Percentiles rank a stretch among this genome's conserved stretches.
Conservation (phyloP, 1,140 invertebrate genomes). For the Archivesica marissinica region DNA sequence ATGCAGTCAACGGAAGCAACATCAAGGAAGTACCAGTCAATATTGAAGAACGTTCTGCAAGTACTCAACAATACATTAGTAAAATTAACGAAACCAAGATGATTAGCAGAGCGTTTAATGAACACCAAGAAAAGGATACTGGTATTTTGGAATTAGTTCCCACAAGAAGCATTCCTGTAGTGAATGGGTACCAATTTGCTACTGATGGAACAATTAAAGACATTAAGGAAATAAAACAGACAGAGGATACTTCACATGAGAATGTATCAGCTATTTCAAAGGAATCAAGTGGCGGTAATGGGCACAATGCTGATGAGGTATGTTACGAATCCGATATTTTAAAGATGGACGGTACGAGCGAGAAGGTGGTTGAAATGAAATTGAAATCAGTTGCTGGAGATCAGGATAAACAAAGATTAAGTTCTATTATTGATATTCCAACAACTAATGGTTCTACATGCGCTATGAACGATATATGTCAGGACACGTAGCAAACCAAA, state of each 20-base stretch:
- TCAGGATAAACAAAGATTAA: not conserved
- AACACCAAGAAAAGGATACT: not conserved
- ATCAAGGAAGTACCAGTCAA: not conserved
- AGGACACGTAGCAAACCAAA: not conserved
- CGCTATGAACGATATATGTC: slow-evolving; percentile 5
- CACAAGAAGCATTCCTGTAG: not conserved
- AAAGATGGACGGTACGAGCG: not conserved
- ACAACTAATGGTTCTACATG: not conserved
- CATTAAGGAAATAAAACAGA: not conserved
- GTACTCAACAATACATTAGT: not conserved
- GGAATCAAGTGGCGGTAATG: not conserved
- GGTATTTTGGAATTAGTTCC: not conserved
- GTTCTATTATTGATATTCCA: not conserved
- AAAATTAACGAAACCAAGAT: not conserved
- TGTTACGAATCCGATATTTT: not conserved
- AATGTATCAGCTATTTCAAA: not conserved
- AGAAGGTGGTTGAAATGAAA: not conserved
- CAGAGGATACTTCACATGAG: not conserved
- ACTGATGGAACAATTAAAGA: slow-evolving; percentile 6
- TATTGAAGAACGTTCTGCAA: not conserved
- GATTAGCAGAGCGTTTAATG: not conserved
- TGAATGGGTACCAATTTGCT: slow-evolving; percentile 8
- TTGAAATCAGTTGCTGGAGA: too few species aligned
- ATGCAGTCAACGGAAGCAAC: not conserved
- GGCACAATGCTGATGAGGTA: not conserved